phyloP scores from a whole-genome alignment of 2,113 vertebrate genomes.

The Sardina pilchardus region DNA sequence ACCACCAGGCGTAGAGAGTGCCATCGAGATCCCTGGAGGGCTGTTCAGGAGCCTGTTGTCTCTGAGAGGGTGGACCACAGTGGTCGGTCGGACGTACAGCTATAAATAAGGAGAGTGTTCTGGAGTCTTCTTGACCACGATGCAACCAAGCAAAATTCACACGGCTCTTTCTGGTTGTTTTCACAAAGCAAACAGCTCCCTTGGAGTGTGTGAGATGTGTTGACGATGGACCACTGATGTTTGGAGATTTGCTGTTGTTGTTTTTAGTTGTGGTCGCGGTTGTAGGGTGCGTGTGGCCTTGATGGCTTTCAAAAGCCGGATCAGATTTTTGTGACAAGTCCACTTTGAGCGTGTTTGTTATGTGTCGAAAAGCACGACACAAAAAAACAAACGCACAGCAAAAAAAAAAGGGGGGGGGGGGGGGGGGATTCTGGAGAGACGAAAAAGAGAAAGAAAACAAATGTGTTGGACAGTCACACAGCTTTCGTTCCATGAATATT shows the following conservation, averaged over 20 bases:
- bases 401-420: not conserved
- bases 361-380: not conserved
- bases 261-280: not conserved
- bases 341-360: not conserved
- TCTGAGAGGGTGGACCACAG: not conserved
- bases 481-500: not conserved
- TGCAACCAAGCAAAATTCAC: not conserved
- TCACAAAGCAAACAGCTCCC: not conserved
- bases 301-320: not conserved
- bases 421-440: not conserved
- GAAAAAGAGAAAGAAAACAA: not conserved
- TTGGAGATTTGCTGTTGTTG: not conserved
- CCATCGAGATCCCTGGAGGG: not conserved
- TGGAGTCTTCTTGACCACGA: not conserved
- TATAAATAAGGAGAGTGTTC: conserved; percentile 12
- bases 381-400: not conserved
- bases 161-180: not conserved
- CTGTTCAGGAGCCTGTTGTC: not conserved
- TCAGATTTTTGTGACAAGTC: not conserved
- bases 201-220: not conserved
- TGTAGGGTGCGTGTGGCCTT: not conserved
- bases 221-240: not conserved
- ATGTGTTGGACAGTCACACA: not conserved
- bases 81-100: not conserved
- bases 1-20: not conserved